Evolutionary conservation across 2,888 invertebrate genomes (phyloP).

Genomic region (Rhagophthalmus giganteus): DNA sequence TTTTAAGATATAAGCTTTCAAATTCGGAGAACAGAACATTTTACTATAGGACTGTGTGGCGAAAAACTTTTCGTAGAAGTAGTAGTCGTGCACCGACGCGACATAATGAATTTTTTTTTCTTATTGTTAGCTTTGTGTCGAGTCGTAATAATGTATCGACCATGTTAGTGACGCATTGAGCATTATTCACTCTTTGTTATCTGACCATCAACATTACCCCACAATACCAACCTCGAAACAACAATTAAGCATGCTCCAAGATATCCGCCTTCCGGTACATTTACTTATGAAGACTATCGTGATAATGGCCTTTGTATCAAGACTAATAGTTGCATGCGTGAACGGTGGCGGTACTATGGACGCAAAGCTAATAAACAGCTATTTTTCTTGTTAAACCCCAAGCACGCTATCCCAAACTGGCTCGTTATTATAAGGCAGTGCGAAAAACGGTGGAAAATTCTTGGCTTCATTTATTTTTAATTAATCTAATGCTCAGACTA

Average conservation of each 20-base stretch:
- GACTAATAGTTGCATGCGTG: slow-evolving; percentile 32
- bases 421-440: slow-evolving; percentile 9
- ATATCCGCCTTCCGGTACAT: slow-evolving; percentile 54
- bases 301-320: slow-evolving; percentile 40
- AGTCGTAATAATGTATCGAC: slow-evolving; percentile 38
- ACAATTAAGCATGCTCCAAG: slow-evolving; percentile 55
- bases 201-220: slow-evolving; percentile 43
- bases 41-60: too few relatives aligned
- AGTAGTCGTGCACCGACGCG: too few relatives aligned
- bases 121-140: background rate
- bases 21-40: too few relatives aligned
- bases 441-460: slow-evolving; percentile 9
- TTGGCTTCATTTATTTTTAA: slow-evolving; percentile 13
- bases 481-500: slow-evolving; percentile 18
- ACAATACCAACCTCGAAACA: slow-evolving; percentile 48
- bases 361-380: slow-evolving; percentile 27
- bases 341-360: slow-evolving; percentile 19
- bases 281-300: slow-evolving; percentile 52
- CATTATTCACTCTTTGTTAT: slow-evolving; percentile 48
- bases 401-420: slow-evolving; percentile 13
- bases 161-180: slow-evolving; percentile 41
- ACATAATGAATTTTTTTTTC: background rate
- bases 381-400: slow-evolving; percentile 27
- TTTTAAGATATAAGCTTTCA: too few relatives aligned
- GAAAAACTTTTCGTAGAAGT: too few relatives aligned